Evolutionary conservation across 2,888 invertebrate genomes (phyloP).

Genomic region (Hetaerina titia): DNA sequence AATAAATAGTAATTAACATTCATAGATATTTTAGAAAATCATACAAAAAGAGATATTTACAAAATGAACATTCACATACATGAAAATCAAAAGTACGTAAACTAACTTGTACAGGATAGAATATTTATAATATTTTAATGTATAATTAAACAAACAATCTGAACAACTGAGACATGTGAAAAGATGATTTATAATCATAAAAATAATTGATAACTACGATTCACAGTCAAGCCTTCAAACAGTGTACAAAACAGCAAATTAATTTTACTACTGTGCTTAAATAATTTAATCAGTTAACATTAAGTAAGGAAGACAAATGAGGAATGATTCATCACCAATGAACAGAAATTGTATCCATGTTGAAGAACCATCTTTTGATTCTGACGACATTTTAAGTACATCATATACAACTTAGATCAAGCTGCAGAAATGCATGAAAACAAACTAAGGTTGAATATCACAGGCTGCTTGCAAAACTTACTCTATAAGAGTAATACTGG

Average conservation of each 20-base stretch:
- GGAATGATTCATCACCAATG: not conserved
- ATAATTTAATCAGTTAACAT: not conserved
- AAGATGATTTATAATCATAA: not conserved
- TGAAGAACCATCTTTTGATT: not conserved
- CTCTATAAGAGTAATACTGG: slow-evolving; percentile 65
- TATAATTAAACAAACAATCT: not conserved
- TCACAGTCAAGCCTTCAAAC: slow-evolving; percentile 22
- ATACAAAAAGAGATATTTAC: slow-evolving; percentile 35
- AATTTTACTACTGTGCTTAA: not conserved
- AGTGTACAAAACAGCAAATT: not conserved
- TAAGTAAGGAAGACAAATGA: slow-evolving; percentile 26
- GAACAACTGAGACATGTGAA: slow-evolving; percentile 14
- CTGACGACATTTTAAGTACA: slow-evolving; percentile 6
- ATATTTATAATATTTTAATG: not conserved
- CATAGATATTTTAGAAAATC: slow-evolving; percentile 26
- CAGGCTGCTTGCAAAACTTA: slow-evolving; percentile 56
- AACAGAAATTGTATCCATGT: not conserved
- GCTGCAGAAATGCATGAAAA: slow-evolving; percentile 58
- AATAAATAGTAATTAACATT: slow-evolving; percentile 41
- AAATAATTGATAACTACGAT: slow-evolving; percentile 27
- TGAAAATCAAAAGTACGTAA: slow-evolving; percentile 12
- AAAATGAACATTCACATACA: not conserved
- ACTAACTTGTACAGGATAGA: not conserved
- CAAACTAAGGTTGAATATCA: slow-evolving; percentile 57
- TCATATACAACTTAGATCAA: not conserved